Evolutionary conservation across 2,113 vertebrate species (phyloP), one percentile per base, ranked within the genome.

Genomic region (Zosterops japonicus): DNA sequence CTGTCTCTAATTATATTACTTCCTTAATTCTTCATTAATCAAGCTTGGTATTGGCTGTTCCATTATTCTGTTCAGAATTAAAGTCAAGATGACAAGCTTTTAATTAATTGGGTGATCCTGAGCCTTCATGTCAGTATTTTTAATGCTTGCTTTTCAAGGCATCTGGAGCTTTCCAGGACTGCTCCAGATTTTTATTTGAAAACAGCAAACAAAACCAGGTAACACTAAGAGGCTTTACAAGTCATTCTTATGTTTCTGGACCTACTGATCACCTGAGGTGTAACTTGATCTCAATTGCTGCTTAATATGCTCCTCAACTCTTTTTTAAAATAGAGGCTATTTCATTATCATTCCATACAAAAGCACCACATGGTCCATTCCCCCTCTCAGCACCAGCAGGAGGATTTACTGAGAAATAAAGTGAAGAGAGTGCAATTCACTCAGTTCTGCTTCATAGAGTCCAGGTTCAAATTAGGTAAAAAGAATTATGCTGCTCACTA

Each of bases 11-110:
- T 90, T 81, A n/a, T 56, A 81, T 96, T 90, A 86, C 47, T 88
- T 90, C 28, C 68, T 93, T 96, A 92, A 91, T 90, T 92, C 60
- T 75, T 92, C 64, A 86, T 94, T 94, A 92, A 96, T 93, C 82
- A 94, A 65, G 17, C 14, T 59, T 23, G 64, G 29, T 75, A 93
- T 81, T 88, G 83, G 75, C 68, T 70, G 82, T 60, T 94, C 47
- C 56, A 83, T 92, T 83, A 86, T 67, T 88, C 68, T 90, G 52
- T 67, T 94, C 67, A 86, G 83, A 94, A 95, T 89, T 80, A 49
- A 86, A 96, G 68, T 71, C 60, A 91, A 74, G 64, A 92, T 71
- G 88, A 93, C 49, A 93, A 76, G 74, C 41, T 91, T 95, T 91
- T 95, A 94, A 95, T 93, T 90, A 94, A 84, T 36, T 82, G 36